phyloP scores from a whole-genome alignment of 2,797 vertebrate genomes.

The Silurus lanzhouensis region DNA sequence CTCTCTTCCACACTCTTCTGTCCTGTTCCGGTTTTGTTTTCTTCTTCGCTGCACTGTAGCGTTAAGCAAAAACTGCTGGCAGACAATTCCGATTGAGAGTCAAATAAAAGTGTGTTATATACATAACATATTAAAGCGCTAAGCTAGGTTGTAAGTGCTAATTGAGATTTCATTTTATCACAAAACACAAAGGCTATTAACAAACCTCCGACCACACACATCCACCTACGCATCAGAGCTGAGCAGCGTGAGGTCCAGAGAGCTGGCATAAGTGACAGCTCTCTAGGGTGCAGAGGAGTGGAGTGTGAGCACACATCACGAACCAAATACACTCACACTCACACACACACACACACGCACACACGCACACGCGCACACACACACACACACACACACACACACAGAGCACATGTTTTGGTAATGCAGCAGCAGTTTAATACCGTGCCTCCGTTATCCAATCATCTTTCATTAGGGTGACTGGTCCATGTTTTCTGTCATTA shows the following conservation, averaged over 20 bases:
- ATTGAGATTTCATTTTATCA: conserved; percentile 4
- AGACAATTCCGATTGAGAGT: not conserved
- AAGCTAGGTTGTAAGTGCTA: conserved; percentile 12
- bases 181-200: conserved; percentile 19
- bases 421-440: not conserved
- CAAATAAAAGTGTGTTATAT: not conserved
- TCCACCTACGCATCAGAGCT: conserved; percentile 29
- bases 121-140: not conserved
- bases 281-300: conserved; percentile 39
- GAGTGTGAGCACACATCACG: conserved; percentile 30
- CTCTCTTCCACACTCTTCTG: not conserved
- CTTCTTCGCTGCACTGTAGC: no score
- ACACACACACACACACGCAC: not conserved
- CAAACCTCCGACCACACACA: conserved; percentile 8
- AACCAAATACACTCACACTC: not conserved
- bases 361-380: not conserved
- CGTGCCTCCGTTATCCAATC: not conserved
- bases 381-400: not conserved
- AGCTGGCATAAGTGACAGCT: conserved; percentile 23
- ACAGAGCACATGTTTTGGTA: not conserved
- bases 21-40: not conserved
- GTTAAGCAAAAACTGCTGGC: not conserved
- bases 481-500: not conserved
- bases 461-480: not conserved
- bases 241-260: conserved; percentile 12